Evolutionary conservation across 1,140 invertebrate species (phyloP).

Genomic region (Ceratina calcarata): DNA sequence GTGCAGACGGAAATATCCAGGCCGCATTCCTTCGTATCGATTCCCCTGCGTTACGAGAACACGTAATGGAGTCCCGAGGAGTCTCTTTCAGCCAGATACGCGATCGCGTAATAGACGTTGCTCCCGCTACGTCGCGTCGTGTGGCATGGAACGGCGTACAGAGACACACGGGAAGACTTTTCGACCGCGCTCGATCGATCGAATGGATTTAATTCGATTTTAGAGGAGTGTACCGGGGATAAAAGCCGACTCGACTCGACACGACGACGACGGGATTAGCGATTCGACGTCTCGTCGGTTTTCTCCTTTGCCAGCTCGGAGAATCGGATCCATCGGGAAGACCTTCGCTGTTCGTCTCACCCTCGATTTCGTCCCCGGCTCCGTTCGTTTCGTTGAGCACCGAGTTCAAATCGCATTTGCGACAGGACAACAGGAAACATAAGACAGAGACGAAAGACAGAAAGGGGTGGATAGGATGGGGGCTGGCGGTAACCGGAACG

Average conservation of each 20-base stretch:
- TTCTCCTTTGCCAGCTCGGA: slow-evolving; percentile 13
- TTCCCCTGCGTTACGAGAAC: slow-evolving; percentile 22
- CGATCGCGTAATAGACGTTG: slow-evolving; percentile 4
- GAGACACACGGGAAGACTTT: not conserved
- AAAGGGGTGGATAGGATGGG: not conserved
- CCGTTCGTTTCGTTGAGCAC: slow-evolving; percentile 13
- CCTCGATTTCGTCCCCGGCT: slow-evolving; percentile 14
- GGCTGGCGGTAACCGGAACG: slow-evolving; percentile 64
- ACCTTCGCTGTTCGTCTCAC: slow-evolving; percentile 30
- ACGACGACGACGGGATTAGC: slow-evolving; percentile 40
- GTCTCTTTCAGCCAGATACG: slow-evolving; percentile 22
- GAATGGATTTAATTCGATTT: slow-evolving; percentile 59
- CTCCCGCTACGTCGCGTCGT: not conserved
- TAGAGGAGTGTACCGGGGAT: slow-evolving; percentile 3
- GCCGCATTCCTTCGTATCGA: slow-evolving; percentile 35
- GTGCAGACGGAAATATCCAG: slow-evolving; percentile 23
- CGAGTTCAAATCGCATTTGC: slow-evolving; percentile 58
- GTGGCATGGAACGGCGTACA: too few species aligned
- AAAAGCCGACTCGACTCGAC: not conserved
- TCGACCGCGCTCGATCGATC: not conserved
- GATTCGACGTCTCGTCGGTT: slow-evolving; percentile 53
- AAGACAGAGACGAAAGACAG: slow-evolving; percentile 43
- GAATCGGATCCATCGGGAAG: slow-evolving; percentile 22
- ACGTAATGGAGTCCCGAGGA: slow-evolving; percentile 32
- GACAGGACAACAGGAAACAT: slow-evolving; percentile 44